phyloP scores from a whole-genome alignment of 2,888 invertebrate genomes.

The Odontocolon sp. region DNA sequence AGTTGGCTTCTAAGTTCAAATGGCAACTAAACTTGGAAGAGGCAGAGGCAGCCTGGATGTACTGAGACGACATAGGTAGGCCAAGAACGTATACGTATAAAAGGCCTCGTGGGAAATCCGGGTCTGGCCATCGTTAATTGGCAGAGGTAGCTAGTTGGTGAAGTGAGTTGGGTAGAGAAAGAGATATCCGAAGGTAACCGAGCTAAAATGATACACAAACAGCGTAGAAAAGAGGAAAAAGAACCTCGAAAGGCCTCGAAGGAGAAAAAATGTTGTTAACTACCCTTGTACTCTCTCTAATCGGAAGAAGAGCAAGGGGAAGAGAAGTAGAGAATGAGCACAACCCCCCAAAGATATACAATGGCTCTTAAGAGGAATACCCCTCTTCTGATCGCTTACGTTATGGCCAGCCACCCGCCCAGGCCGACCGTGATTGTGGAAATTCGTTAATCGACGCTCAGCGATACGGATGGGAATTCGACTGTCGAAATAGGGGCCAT shows the following conservation, averaged over 20 bases:
- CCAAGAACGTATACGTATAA: conserved; percentile 34
- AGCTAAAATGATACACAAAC: too few relatives aligned
- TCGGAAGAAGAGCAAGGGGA: conserved; percentile 16
- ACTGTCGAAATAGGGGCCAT: conserved; percentile 9
- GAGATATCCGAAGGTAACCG: not conserved
- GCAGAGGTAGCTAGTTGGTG: conserved; percentile 50
- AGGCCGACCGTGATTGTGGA: conserved; percentile 52
- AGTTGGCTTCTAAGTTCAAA: conserved; percentile 56
- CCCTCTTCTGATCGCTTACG: conserved; percentile 9
- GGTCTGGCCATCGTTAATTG: conserved; percentile 61
- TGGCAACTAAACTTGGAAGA: conserved; percentile 52
- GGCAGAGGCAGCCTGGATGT: conserved; percentile 46
- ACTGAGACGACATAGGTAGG: conserved; percentile 41
- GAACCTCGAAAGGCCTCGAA: conserved; percentile 20
- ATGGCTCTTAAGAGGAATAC: conserved; percentile 36
- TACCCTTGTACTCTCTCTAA: conserved; percentile 23
- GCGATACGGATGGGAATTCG: conserved; percentile 38
- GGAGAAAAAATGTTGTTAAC: conserved; percentile 41
- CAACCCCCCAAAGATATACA: conserved; percentile 15
- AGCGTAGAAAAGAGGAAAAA: conserved; percentile 13
- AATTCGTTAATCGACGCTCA: conserved; percentile 53
- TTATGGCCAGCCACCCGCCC: conserved; percentile 6
- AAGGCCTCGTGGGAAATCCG: conserved; percentile 61
- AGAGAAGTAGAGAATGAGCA: not conserved
- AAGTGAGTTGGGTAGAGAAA: conserved; percentile 6